Evolutionary conservation across 2,113 vertebrate genomes (phyloP).

Genomic region (Callocephalon fimbriatum): DNA sequence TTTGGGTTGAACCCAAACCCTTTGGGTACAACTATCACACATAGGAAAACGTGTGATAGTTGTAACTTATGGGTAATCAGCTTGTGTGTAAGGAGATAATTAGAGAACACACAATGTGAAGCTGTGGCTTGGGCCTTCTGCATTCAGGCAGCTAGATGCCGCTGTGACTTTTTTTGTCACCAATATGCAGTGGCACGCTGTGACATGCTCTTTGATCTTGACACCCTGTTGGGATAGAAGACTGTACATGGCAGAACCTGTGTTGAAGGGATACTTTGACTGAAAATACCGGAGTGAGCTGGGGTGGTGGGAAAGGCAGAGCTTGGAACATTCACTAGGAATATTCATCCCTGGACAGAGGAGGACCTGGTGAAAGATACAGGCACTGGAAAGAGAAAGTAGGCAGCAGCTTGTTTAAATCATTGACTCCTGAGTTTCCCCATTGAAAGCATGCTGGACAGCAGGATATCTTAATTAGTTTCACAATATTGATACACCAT

Average conservation of each 20-base stretch:
- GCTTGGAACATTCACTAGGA: rapidly evolving
- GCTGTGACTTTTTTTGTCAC: neutral
- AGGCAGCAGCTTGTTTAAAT: neutral
- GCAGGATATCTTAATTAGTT: neutral
- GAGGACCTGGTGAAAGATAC: neutral
- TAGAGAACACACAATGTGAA: neutral
- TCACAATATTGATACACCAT: neutral
- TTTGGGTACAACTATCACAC: neutral
- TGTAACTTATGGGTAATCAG: neutral
- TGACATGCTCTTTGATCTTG: neutral
- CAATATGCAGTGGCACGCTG: neutral
- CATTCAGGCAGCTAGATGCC: neutral
- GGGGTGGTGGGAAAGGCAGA: neutral
- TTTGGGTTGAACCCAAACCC: neutral
- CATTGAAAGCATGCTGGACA: neutral
- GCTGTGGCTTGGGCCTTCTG: neutral
- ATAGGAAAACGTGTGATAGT: neutral
- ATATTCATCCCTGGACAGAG: neutral
- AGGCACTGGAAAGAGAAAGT: neutral
- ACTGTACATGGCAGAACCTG: rapidly evolving
- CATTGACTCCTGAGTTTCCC: neutral
- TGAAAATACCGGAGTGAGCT: neutral
- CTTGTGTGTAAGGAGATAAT: neutral
- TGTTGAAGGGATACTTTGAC: neutral
- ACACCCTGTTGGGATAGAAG: neutral